These are phyloP conservation scores for Fulica atra DNA, from an alignment of 2,113 vertebrate genomes.

Conservation along the genomic window DNA sequence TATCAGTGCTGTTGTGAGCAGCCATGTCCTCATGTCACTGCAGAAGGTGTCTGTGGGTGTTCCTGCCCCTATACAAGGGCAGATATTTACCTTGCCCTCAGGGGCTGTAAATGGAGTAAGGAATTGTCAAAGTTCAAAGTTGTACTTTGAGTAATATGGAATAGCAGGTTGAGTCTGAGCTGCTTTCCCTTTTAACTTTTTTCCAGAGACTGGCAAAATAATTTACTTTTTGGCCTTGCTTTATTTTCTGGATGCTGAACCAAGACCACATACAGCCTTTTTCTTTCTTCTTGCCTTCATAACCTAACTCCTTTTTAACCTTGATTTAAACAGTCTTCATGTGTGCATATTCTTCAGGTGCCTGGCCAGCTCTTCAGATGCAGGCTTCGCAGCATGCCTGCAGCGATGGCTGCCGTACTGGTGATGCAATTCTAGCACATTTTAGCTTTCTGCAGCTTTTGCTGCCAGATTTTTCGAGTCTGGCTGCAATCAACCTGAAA, in stretches of 20 bases:
- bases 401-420: neutral
- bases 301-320: neutral
- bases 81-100: neutral
- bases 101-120: neutral
- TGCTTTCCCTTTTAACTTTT: neutral
- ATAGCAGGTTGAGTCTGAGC: neutral
- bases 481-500: neutral
- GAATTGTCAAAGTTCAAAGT: neutral
- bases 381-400: neutral
- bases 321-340: neutral
- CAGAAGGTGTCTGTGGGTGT: neutral
- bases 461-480: neutral
- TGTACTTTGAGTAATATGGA: neutral
- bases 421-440: fast-evolving
- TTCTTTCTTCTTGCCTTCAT: neutral
- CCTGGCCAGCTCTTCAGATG: neutral
- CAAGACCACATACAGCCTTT: no score
- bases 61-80: neutral
- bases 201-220: neutral
- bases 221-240: neutral
- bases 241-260: neutral
- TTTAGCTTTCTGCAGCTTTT: neutral
- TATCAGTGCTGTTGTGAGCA: neutral
- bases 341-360: neutral
- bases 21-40: neutral